Evolutionary conservation across 2,888 invertebrate species (phyloP).

Genomic region (Dryomyza anilis): DNA sequence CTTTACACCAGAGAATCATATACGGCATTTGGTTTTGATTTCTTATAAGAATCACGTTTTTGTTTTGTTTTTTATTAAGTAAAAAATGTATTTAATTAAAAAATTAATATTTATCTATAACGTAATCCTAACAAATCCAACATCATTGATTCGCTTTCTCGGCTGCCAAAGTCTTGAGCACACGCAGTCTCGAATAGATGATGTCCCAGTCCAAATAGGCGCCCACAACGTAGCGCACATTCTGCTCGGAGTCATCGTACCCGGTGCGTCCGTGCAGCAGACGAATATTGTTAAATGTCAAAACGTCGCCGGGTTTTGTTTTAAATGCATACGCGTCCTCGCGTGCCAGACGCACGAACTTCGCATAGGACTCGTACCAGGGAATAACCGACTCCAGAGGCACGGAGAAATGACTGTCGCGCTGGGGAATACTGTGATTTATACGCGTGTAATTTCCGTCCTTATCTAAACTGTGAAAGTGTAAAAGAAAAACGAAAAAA

Average conservation of each 20-base stretch:
- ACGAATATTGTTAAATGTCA: slow-evolving; percentile 76
- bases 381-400: slow-evolving; percentile 66
- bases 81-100: too few species aligned
- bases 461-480: slow-evolving; percentile 51
- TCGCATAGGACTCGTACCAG: slow-evolving; percentile 73
- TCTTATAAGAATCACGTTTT: too few species aligned
- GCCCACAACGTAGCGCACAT: slow-evolving; percentile 71
- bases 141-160: background rate
- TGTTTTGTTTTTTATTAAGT: too few species aligned
- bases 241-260: slow-evolving; percentile 66
- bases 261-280: slow-evolving; percentile 73
- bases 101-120: too few species aligned
- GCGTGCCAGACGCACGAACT: slow-evolving; percentile 68
- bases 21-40: too few species aligned
- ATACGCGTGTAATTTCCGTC: slow-evolving; percentile 67
- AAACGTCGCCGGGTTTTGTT: slow-evolving; percentile 70
- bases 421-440: slow-evolving; percentile 76
- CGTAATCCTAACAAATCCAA: too few species aligned
- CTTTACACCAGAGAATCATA: too few species aligned
- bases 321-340: slow-evolving; percentile 70
- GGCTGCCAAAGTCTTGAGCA: slow-evolving; percentile 43
- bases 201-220: slow-evolving; percentile 82
- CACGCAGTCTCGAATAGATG: slow-evolving; percentile 67
- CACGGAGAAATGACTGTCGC: slow-evolving; percentile 71
- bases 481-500: slow-evolving; percentile 3